Conservation (phyloP, 1,140 invertebrate genomes). For the Drosophila lini region DNA sequence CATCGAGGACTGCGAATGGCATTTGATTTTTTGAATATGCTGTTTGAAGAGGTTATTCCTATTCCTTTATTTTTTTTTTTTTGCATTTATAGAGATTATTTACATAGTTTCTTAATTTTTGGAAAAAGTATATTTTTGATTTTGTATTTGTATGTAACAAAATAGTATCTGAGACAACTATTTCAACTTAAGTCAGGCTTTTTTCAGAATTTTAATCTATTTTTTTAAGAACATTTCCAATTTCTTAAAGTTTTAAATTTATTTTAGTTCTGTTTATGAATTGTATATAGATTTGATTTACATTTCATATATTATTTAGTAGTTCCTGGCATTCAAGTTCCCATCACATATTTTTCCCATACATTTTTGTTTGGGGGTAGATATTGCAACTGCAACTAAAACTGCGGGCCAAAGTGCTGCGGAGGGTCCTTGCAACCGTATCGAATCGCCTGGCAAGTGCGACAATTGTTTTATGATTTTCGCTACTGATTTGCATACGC, state of each 20-base stretch:
- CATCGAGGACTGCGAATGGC: slow-evolving; percentile 31
- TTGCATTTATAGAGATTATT: not conserved
- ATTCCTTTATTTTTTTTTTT: not conserved
- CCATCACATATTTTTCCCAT: slow-evolving; percentile 20
- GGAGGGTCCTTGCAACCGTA: slow-evolving; percentile 19
- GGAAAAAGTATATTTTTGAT: not conserved
- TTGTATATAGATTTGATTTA: not conserved
- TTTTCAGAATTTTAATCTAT: no score
- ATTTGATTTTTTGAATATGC: not conserved
- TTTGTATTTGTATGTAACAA: not conserved
- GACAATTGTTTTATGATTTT: slow-evolving; percentile 41
- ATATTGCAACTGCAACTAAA: slow-evolving; percentile 3
- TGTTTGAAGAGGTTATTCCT: slow-evolving; percentile 11
- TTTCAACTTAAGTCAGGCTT: no score
- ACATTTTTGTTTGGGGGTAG: not conserved
- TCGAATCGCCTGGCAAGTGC: slow-evolving; percentile 36
- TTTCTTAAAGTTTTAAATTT: not conserved
- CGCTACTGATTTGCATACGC: slow-evolving; percentile 32
- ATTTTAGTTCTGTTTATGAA: not conserved
- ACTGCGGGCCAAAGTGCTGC: slow-evolving; percentile 21
- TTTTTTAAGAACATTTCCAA: no score
- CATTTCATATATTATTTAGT: not conserved
- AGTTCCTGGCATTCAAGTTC: not conserved
- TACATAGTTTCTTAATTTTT: not conserved
- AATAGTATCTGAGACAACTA: no score